These are phyloP conservation scores for Lophius americanus DNA, from an alignment of 2,797 vertebrate species.

Conservation along the genomic window DNA sequence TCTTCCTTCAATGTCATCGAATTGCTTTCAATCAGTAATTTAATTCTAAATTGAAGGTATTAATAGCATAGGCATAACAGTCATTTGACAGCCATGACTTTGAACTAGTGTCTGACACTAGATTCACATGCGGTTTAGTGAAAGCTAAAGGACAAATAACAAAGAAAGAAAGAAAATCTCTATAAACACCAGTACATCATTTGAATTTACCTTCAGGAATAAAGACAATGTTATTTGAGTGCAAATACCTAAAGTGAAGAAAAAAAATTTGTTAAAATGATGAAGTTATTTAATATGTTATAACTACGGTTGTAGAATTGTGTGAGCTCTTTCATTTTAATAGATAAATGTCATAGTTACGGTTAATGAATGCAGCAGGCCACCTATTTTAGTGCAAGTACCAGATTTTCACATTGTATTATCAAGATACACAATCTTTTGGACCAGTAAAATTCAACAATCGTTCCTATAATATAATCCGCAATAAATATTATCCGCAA, in stretches of 20 bases:
- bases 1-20: neutral
- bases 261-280: neutral
- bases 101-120: neutral
- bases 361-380: too few relatives aligned
- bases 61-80: neutral
- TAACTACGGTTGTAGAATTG: neutral
- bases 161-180: neutral
- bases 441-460: too few relatives aligned
- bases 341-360: too few relatives aligned
- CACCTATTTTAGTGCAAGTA: too few relatives aligned
- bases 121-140: neutral
- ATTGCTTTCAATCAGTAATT: neutral
- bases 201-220: conserved; percentile 91
- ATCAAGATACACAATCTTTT: too few relatives aligned
- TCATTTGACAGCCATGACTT: neutral
- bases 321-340: too few relatives aligned
- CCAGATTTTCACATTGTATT: too few relatives aligned
- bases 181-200: neutral
- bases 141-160: neutral
- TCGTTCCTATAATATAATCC: too few relatives aligned
- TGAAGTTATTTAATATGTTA: neutral
- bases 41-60: neutral
- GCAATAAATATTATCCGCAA: neutral
- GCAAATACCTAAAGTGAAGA: conserved; percentile 87
- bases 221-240: conserved; percentile 96